Evolutionary conservation across 1,140 invertebrate genomes (phyloP), one percentile per base, ranked within the genome.

Genomic region (Dreissena polymorpha): DNA sequence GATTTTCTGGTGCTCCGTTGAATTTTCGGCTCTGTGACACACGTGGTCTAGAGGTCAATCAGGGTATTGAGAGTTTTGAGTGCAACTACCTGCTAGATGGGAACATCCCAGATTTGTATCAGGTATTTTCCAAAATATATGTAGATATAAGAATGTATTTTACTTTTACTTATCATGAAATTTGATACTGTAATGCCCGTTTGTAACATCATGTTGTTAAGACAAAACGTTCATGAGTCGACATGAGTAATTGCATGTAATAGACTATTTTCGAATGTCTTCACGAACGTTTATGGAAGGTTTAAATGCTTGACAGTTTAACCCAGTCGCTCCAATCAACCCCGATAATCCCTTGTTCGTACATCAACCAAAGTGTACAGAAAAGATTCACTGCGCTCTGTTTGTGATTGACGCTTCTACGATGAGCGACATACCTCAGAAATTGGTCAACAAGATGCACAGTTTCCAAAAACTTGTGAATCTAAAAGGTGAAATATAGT

Each of bases 11-110:
- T 10, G 25, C 63, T 0, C 27, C 72, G 16, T 18, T 86, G 71
- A 88, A 85, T n/a, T 83, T 88, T 49, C 82, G 85, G n/a, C 50
- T 88, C n/a, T 86, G 85, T 83, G 86, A 88, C 65, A 86, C 86
- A 25, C 82, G 79, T 21, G 86, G 86, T 27, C 70, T 88, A 49
- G 86, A 88, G 57, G 85, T 83, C 16, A 51, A 67, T 8, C 71
- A 84, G 49, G 86, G 84, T 10, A 29, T 88, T 14, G 87, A 88
- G 39, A 27, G 60, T 6, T n/a, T 70, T 10, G 86, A 87, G 25
- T 25, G 85, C 10, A 50, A 57, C 23, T 77, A 69, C 53, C 16
- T 88, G 12, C 71, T 86, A 49, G 85, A 88, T 67, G 86, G 86
- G 3, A 65, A 88, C 60, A 53, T 88, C 21, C 86, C 86, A 16